Conservation (phyloP, 2,797 vertebrate genomes). For the Distichodus sexfasciatus region DNA sequence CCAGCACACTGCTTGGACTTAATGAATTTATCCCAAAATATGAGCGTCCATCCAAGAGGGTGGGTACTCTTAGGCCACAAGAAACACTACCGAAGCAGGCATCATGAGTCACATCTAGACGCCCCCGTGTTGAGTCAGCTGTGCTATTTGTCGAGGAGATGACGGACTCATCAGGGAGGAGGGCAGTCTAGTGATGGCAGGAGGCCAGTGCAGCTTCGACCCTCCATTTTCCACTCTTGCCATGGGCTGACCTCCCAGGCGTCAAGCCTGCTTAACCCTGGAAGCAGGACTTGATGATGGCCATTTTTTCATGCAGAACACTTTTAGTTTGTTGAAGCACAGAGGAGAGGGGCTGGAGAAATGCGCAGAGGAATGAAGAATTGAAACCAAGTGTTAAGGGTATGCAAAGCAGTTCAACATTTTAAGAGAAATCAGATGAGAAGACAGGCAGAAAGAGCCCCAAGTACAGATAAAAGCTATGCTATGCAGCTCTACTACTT, state of each 20-base stretch:
- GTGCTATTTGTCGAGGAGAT: neutral
- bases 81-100: neutral
- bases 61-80: neutral
- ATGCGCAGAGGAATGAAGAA: neutral
- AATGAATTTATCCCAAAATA: neutral
- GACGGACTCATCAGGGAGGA: neutral
- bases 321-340: too few relatives aligned
- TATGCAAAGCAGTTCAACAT: too few relatives aligned
- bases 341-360: neutral
- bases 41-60: neutral
- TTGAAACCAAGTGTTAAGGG: neutral
- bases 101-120: neutral
- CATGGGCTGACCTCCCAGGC: too few relatives aligned
- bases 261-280: too few relatives aligned
- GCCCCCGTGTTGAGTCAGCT: neutral
- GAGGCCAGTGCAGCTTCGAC: neutral
- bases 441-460: too few relatives aligned
- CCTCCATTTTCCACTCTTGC: too few relatives aligned
- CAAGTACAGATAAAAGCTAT: too few relatives aligned
- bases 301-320: neutral
- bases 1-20: neutral
- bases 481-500: too few relatives aligned
- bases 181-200: neutral
- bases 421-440: neutral
- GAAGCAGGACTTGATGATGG: too few relatives aligned